A percentile compares a stretch with the other conserved stretches of the same genome.
These are phyloP conservation scores for Cephus nigrinus DNA, from an alignment of 2,888 invertebrate species.

Conservation along the genomic window DNA sequence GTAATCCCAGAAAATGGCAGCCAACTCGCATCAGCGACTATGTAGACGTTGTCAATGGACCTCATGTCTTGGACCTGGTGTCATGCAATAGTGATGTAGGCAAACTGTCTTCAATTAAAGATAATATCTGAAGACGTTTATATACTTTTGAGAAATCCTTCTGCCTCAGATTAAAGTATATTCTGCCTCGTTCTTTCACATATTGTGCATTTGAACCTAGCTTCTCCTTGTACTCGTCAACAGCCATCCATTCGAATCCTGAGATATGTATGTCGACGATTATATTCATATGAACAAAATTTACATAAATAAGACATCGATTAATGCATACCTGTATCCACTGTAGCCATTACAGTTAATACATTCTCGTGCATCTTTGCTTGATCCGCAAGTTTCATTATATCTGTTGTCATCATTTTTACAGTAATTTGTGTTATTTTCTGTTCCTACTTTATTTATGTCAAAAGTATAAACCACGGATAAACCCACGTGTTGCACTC, in stretches of 20 bases:
- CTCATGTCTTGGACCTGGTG: slow-evolving; percentile 46
- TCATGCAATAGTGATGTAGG: not conserved
- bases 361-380: slow-evolving; percentile 32
- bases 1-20: slow-evolving; percentile 28
- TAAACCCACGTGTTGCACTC: not conserved
- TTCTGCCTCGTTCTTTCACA: slow-evolving; percentile 48
- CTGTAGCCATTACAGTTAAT: slow-evolving; percentile 42
- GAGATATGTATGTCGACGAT: not conserved
- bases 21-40: slow-evolving; percentile 40
- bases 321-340: slow-evolving; percentile 45
- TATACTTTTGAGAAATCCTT: slow-evolving; percentile 44
- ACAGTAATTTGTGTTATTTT: not conserved
- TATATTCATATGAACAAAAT: not conserved
- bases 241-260: slow-evolving; percentile 55
- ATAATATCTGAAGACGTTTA: not conserved
- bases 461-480: not conserved
- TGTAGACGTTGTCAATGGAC: slow-evolving; percentile 51
- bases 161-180: slow-evolving; percentile 43
- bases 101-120: not conserved
- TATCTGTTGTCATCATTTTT: not conserved
- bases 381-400: not conserved
- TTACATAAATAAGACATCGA: not conserved
- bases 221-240: slow-evolving; percentile 50
- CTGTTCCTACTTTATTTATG: not conserved
- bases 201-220: slow-evolving; percentile 33